Base-by-base conservation (phyloP, 2,113 vertebrate genomes). In the Tricholaema leucomelas region DNA sequence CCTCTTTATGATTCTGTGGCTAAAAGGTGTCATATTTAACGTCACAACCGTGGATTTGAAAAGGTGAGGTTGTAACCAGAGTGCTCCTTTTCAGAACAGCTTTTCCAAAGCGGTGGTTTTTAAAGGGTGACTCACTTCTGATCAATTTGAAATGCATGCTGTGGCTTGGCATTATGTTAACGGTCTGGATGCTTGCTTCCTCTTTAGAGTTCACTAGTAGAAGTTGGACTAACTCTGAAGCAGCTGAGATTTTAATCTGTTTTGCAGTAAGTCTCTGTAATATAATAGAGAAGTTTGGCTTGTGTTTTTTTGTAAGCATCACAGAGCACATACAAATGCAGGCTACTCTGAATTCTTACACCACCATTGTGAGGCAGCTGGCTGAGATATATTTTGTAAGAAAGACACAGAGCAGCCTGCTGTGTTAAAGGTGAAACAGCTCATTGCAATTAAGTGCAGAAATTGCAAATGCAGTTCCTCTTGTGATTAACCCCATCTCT, bases 1-100 rank as follows among this genome's bases (percentile, higher is more conserved):
- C 28, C 98, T 99, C 52, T 99, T 99, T 27, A 99, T 99, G 99
- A 99, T 99, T 94, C 98, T 99, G 55, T 99, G 98, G 99, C 98
- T 99, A 14, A 99, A 99, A 91, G 99, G 99, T 5, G 98, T 99
- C 54, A 98, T 99, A 92, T 99, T 99, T 93, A 99, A 99, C 11
- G 98, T 99, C 90, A 99, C 99, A 54, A 99, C 99, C 0, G 99
- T 99, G 78, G 99, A 99, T 93, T 97, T 99, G 64, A 99, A 99
- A 94, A 97, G 99, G 99, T 99, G 97, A 96, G 96, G 35, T 11
- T 16, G 66, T 15, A n/a, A 16, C 56, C 2, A 2, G 40, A 21
- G 27, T 70, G 83, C 18, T 52, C 14, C 6, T 27, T 38, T 23
- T 36, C 48, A 58, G 52, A 67, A 36, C 30, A 59, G 2, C 55